Percentiles rank a stretch among this genome's conserved stretches.
phyloP scores from a whole-genome alignment of 2,888 invertebrate genomes.

The Epicampocera succincta region DNA sequence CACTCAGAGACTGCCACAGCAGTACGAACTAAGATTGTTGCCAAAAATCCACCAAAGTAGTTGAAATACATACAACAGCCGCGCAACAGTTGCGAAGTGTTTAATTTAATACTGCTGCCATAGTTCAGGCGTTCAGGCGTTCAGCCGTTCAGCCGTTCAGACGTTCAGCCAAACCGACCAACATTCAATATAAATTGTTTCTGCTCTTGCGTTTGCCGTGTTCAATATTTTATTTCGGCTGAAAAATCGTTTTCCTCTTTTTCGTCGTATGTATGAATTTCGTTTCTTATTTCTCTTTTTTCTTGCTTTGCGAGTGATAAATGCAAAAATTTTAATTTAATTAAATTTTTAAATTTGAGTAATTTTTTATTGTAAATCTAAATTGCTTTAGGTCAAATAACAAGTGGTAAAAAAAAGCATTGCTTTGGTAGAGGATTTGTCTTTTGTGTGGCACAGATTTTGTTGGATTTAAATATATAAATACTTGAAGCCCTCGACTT shows the following conservation, averaged over 20 bases:
- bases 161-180: conserved; percentile 3
- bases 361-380: conserved; percentile 57
- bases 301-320: conserved; percentile 49
- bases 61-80: conserved; percentile 28
- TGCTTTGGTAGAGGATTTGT: not conserved
- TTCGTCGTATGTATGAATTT: conserved; percentile 5
- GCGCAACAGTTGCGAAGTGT: conserved; percentile 59
- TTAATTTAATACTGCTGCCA: conserved; percentile 68
- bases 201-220: conserved; percentile 39
- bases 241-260: conserved; percentile 33
- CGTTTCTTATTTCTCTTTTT: not conserved
- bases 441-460: not conserved
- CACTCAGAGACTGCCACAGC: not conserved
- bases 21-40: conserved; percentile 23
- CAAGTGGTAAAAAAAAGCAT: conserved; percentile 10
- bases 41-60: conserved; percentile 41
- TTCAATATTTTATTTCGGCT: conserved; percentile 46
- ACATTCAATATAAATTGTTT: conserved; percentile 63
- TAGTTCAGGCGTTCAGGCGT: conserved; percentile 59
- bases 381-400: conserved; percentile 24
- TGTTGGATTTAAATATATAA: not conserved
- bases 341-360: conserved; percentile 66
- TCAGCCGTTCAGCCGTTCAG: conserved; percentile 47
- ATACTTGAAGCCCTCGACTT: no score
- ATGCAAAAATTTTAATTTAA: conserved; percentile 67